A percentile compares a stretch with the other conserved stretches of the same genome.
Evolutionary conservation across 2,113 vertebrate genomes (phyloP).

Genomic region (Xenotilapia leptura): DNA sequence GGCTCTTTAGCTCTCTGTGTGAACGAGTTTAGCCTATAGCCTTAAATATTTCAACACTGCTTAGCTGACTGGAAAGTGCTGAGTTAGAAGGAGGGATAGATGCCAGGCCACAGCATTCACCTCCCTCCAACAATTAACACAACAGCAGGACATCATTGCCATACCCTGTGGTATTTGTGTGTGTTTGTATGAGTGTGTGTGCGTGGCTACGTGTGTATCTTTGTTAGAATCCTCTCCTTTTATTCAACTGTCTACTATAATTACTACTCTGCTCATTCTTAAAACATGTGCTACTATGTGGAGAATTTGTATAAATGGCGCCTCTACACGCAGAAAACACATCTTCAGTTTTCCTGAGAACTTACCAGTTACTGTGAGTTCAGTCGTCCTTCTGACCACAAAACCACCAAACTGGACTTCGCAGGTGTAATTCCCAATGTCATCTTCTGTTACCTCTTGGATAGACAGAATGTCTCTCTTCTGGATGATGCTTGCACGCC

Average conservation of each 20-base stretch:
- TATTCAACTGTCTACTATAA: neutral
- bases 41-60: conserved; percentile 62
- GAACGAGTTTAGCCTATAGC: conserved; percentile 45
- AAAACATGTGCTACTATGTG: neutral
- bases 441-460: conserved; percentile 91
- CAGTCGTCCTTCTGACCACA: conserved; percentile 88
- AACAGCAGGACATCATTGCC: conserved; percentile 46
- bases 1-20: conserved; percentile 39
- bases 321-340: neutral
- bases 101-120: conserved; percentile 39
- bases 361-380: conserved; percentile 91
- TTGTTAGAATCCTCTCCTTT: conserved; percentile 2
- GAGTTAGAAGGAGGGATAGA: conserved; percentile 38
- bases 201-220: neutral
- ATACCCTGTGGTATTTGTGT: conserved; percentile 4
- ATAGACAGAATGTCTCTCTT: conserved; percentile 85
- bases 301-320: neutral
- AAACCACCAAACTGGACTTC: conserved; percentile 91
- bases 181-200: conserved; percentile 2
- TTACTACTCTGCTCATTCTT: neutral
- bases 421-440: conserved; percentile 97
- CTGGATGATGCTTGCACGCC: conserved; percentile 84
- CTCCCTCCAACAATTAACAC: conserved; percentile 55
- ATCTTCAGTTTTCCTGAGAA: neutral
- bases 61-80: conserved; percentile 52